Conservation (phyloP, 2,113 vertebrate species). For the Brachyistius frenatus region DNA sequence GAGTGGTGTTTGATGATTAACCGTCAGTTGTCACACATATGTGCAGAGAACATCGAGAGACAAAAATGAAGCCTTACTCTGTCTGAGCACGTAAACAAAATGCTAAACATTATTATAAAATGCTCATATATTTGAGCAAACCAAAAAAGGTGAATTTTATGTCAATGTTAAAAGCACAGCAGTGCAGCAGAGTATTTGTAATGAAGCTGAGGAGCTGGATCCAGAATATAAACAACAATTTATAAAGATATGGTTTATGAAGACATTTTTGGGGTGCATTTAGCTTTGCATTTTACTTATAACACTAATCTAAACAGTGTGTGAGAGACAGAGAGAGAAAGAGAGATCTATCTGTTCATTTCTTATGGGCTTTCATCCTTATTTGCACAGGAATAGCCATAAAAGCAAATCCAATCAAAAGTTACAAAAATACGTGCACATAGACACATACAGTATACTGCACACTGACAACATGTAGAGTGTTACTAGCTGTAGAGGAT, state of each 20-base stretch:
- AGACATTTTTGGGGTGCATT: background rate
- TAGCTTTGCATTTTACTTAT: conserved; percentile 39
- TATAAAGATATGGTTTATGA: background rate
- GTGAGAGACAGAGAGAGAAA: background rate
- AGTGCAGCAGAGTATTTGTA: background rate
- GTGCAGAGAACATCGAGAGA: conserved; percentile 17
- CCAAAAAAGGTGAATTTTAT: background rate
- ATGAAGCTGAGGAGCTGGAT: conserved; percentile 3
- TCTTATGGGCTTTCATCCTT: conserved; percentile 12
- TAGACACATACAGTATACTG: background rate
- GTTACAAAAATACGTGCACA: background rate
- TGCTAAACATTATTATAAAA: background rate
- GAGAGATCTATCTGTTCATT: background rate
- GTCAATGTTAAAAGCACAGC: background rate
- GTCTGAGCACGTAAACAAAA: background rate
- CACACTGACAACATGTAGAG: background rate
- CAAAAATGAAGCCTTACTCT: background rate
- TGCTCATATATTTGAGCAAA: background rate
- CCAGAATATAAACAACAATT: conserved; percentile 4
- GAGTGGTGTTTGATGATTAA: conserved; percentile 46
- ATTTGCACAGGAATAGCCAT: background rate
- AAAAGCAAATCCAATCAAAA: background rate
- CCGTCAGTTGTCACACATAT: conserved; percentile 36
- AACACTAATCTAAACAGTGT: background rate
- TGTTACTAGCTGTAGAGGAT: conserved; percentile 2